Evolutionary conservation across 2,888 invertebrate species (phyloP), one percentile per base, ranked within the genome.

Genomic region (Tortricodes alternella): DNA sequence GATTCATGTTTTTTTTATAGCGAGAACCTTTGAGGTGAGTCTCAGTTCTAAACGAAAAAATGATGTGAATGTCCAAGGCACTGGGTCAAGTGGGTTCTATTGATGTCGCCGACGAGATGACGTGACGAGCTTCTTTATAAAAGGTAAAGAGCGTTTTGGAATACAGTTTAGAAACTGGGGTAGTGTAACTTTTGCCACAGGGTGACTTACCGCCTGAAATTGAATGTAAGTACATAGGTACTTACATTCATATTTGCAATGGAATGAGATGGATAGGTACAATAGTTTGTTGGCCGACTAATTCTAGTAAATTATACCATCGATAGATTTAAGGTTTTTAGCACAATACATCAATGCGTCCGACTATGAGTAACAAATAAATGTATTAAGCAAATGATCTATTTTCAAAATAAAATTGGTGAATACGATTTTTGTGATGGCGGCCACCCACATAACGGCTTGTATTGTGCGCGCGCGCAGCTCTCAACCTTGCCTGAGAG

Each of bases 61-160:
- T 78, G 78, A 75, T 74, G 73, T 81, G 81, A 80, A 82, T 78
- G 79, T 74, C 68, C 70, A 70, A 74, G 71, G 80, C 76, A 84
- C 67, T 82, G 67, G 84, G 84, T 85, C 83, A 82, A 82, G 83
- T 73, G 75, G 58, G 66, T 70, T 67, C 80, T 78, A 81, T 84
- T 80, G 83, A 85, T 70, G 75, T 64, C 64, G 74, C 76, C 73
- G 74, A 78, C 67, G 67, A 68, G 67, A 70, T 61, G 63, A 67
- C 65, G 62, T 64, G 66, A 73, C 72, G 62, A 68, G 74, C 68
- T 74, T 74, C 75, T 80, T 74, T 63, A 60, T 60, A 60, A 63
- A 66, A 67, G 66, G 67, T 70, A 73, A 70, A 68, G 68, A 71
- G 68, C 59, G 66, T 50, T 56, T 50, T 50, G 50, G 27, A 7